phyloP scores from a whole-genome alignment of 2,113 vertebrate genomes.

The Larimichthys crocea region DNA sequence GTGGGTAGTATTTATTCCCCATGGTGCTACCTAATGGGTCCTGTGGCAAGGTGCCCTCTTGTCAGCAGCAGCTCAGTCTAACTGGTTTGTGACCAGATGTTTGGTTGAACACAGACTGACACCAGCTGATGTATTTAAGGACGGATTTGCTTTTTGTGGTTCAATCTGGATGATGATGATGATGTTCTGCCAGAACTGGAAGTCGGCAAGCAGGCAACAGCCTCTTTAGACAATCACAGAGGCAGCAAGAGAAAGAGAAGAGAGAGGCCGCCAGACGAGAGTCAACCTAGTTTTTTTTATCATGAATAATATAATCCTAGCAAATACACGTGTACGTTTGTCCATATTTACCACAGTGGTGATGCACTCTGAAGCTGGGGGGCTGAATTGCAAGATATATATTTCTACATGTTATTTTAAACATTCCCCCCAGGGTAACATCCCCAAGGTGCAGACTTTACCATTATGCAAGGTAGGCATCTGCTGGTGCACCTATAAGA shows the following conservation, averaged over 20 bases:
- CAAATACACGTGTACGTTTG: no score
- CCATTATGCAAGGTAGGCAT: neutral
- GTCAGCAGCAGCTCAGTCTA: neutral
- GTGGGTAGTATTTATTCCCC: neutral
- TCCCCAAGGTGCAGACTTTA: neutral
- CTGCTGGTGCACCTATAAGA: no score
- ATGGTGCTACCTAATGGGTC: neutral
- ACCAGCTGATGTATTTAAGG: neutral
- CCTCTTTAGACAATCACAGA: no score
- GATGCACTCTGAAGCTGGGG: no score
- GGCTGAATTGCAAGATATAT: neutral
- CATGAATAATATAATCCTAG: no score
- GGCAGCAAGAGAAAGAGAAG: no score
- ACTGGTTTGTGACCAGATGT: neutral
- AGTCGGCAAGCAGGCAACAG: no score
- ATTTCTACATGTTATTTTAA: no score
- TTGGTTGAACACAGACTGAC: neutral
- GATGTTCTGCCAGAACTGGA: no score
- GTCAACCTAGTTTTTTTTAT: no score
- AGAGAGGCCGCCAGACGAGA: no score
- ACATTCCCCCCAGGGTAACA: neutral
- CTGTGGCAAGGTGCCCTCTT: neutral
- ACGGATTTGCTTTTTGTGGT: neutral
- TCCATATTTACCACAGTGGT: no score
- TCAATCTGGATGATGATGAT: neutral